phyloP scores from a whole-genome alignment of 2,113 vertebrate genomes.

The Austrofundulus limnaeus region DNA sequence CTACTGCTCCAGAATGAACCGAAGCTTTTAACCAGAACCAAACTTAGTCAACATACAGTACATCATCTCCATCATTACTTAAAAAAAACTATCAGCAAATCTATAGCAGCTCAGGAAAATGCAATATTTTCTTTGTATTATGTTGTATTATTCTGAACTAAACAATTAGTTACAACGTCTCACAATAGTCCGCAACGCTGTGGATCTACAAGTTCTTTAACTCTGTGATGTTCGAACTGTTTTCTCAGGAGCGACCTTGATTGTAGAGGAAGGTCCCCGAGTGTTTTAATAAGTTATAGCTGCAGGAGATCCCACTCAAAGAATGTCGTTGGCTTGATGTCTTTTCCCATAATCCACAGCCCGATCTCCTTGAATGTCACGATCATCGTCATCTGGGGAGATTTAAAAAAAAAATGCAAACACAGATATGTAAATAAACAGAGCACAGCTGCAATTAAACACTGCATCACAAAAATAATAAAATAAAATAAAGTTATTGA shows the following conservation, averaged over 20 bases:
- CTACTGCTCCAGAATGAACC: constrained; percentile 12
- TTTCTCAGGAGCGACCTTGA: constrained; percentile 31
- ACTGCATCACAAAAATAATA: neutral
- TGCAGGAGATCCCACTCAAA: constrained; percentile 72
- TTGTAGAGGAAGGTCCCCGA: constrained; percentile 28
- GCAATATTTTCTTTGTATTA: constrained; percentile 26
- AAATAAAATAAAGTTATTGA: neutral
- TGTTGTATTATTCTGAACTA: constrained; percentile 50
- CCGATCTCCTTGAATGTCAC: constrained; percentile 89
- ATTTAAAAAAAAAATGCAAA: constrained; percentile 23
- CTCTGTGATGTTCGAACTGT: constrained; percentile 41
- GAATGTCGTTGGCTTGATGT: constrained; percentile 85
- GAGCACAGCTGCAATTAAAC: neutral
- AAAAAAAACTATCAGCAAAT: constrained; percentile 41
- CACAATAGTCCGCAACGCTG: constrained; percentile 55
- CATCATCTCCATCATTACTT: constrained; percentile 34
- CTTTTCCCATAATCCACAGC: constrained; percentile 89
- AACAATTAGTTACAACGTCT: constrained; percentile 53
- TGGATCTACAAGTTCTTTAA: constrained; percentile 42
- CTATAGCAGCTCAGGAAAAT: constrained; percentile 51
- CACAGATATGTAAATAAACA: constrained; percentile 8
- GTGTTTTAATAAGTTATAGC: constrained; percentile 26
- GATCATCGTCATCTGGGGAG: constrained; percentile 90
- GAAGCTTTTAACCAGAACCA: constrained; percentile 42
- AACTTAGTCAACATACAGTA: constrained; percentile 54